Conservation (phyloP, 1,140 invertebrate genomes). For the Sarcophaga peregrina region DNA sequence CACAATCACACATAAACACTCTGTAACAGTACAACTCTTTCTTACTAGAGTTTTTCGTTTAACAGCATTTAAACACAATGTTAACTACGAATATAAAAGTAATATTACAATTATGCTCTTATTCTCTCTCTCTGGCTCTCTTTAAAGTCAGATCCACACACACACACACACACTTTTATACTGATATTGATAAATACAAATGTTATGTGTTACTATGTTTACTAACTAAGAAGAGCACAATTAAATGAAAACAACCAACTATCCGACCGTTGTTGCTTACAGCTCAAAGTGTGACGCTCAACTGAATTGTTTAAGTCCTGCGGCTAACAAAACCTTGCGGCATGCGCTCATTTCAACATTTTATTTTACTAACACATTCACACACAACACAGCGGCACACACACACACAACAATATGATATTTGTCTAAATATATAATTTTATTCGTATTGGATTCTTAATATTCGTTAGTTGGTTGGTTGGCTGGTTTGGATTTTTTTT, state of each 20-base stretch:
- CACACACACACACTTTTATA: too few relatives aligned
- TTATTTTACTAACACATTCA: background rate
- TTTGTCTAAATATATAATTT: background rate
- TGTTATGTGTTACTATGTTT: background rate
- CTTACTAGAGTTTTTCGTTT: too few relatives aligned
- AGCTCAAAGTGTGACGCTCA: constrained; percentile 44
- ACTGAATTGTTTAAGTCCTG: constrained; percentile 42
- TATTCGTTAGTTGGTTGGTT: constrained; percentile 18
- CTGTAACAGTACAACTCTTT: too few relatives aligned
- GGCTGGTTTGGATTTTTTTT: too few relatives aligned
- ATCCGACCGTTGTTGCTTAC: constrained; percentile 42
- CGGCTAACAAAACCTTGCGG: constrained; percentile 44
- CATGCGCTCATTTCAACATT: constrained; percentile 34
- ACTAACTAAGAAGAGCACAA: background rate
- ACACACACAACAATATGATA: background rate
- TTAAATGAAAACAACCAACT: background rate
- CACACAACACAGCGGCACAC: background rate
- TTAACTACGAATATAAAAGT: too few relatives aligned
- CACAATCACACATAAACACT: too few relatives aligned
- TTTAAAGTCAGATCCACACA: background rate
- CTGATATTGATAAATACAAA: background rate
- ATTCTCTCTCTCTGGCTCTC: too few relatives aligned
- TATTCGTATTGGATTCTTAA: constrained; percentile 22
- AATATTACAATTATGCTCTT: too few relatives aligned
- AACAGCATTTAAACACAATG: too few relatives aligned